Evolutionary conservation across 2,797 vertebrate species (phyloP).

Genomic region (Champsocephalus esox): DNA sequence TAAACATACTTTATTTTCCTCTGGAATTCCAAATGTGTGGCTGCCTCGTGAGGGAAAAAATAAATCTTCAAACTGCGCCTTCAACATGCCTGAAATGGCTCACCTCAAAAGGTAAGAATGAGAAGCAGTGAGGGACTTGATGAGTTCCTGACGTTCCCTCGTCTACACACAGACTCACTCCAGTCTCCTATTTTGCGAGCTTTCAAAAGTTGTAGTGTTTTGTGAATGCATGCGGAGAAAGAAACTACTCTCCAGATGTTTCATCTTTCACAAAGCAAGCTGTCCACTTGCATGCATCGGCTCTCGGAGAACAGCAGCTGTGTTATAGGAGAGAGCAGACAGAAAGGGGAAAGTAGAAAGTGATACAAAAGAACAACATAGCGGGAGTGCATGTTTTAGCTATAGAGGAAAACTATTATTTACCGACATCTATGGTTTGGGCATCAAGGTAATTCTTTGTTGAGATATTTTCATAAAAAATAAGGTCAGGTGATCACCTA

Average conservation of each 20-base stretch:
- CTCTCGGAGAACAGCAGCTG: constrained; percentile 33
- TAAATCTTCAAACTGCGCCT: constrained; percentile 31
- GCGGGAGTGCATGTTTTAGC: background rate
- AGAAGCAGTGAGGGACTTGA: constrained; percentile 12
- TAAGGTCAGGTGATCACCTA: background rate
- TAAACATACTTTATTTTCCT: constrained; percentile 10
- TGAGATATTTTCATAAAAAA: background rate
- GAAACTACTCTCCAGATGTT: constrained; percentile 24
- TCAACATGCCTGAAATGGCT: constrained; percentile 47
- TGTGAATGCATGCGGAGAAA: constrained; percentile 30
- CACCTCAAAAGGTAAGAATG: constrained; percentile 18
- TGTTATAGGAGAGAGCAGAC: constrained; percentile 22
- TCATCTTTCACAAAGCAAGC: constrained; percentile 35
- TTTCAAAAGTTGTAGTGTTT: constrained; percentile 50
- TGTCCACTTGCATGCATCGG: constrained; percentile 18
- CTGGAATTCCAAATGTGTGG: constrained; percentile 16
- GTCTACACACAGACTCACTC: constrained; percentile 6
- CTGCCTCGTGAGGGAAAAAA: constrained; percentile 11
- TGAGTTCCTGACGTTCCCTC: constrained; percentile 36
- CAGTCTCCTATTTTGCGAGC: constrained; percentile 22
- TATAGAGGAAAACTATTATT: background rate
- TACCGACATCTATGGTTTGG: background rate
- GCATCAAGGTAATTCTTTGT: background rate
- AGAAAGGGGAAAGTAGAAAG: background rate
- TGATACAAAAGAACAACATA: constrained; percentile 30